phyloP scores from a whole-genome alignment of 2,797 vertebrate genomes.

The Alauda arvensis region DNA sequence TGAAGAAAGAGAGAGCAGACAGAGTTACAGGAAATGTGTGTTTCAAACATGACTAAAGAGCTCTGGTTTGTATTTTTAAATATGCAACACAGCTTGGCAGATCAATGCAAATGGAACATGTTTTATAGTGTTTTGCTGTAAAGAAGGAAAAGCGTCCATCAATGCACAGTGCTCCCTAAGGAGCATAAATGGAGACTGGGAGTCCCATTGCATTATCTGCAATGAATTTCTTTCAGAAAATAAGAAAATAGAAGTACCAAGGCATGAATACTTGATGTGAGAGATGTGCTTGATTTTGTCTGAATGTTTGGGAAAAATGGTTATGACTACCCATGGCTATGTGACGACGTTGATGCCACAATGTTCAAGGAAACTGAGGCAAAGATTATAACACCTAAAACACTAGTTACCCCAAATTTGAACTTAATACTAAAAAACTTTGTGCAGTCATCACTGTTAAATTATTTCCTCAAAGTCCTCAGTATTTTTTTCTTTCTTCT shows the following conservation, averaged over 20 bases:
- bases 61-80: conserved; percentile 19
- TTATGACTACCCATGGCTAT: background rate
- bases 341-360: background rate
- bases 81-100: background rate
- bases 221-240: conserved; percentile 28
- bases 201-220: conserved; percentile 24
- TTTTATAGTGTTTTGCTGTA: conserved; percentile 30
- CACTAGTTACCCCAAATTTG: background rate
- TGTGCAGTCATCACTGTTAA: background rate
- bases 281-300: background rate
- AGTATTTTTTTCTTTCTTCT: background rate
- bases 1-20: background rate
- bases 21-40: background rate
- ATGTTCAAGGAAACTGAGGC: background rate
- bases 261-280: conserved; percentile 6
- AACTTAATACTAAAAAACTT: background rate
- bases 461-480: background rate
- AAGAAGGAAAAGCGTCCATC: conserved; percentile 18
- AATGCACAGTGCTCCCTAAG: conserved; percentile 10
- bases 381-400: background rate
- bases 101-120: conserved; percentile 47
- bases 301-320: background rate
- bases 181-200: conserved; percentile 39
- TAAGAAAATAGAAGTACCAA: background rate
- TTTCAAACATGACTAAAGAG: background rate